A percentile compares a stretch with the other conserved stretches of the same genome.
Conservation (phyloP, 1,140 invertebrate genomes). For the Brachionus manjavacas region DNA sequence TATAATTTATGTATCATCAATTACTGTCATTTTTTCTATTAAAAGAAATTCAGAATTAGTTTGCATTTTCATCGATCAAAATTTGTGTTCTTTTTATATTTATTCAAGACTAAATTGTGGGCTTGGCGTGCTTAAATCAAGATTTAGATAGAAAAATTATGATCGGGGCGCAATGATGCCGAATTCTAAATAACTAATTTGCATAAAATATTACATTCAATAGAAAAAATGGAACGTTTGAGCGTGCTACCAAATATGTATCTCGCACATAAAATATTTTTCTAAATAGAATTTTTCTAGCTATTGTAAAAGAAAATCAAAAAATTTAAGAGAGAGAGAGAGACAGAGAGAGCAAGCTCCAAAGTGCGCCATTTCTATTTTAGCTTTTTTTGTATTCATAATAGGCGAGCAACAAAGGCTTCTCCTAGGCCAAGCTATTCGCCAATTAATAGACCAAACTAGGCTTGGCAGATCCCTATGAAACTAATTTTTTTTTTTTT, state of each 20-base stretch:
- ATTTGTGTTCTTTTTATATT: too few species aligned
- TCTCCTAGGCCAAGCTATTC: background rate
- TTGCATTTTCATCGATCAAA: too few species aligned
- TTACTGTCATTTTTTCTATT: too few species aligned
- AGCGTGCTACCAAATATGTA: background rate
- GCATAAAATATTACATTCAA: slow-evolving; percentile 20
- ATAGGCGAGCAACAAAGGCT: background rate
- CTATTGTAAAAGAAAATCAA: background rate
- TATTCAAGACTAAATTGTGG: background rate
- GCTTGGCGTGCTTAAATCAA: background rate
- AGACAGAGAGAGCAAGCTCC: background rate
- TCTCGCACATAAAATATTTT: slow-evolving; percentile 8
- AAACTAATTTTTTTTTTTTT: background rate
- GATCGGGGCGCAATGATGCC: background rate
- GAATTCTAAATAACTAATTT: background rate
- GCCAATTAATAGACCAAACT: background rate
- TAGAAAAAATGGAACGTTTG: background rate
- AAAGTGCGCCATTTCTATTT: slow-evolving; percentile 30
- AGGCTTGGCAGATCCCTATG: background rate
- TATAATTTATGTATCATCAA: too few species aligned
- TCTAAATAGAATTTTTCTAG: background rate
- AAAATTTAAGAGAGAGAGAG: background rate
- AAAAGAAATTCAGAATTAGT: too few species aligned
- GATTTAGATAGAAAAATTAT: background rate
- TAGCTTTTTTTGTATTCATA: background rate